Evolutionary conservation across 2,888 invertebrate genomes (phyloP).

Genomic region (Netelia virgata): DNA sequence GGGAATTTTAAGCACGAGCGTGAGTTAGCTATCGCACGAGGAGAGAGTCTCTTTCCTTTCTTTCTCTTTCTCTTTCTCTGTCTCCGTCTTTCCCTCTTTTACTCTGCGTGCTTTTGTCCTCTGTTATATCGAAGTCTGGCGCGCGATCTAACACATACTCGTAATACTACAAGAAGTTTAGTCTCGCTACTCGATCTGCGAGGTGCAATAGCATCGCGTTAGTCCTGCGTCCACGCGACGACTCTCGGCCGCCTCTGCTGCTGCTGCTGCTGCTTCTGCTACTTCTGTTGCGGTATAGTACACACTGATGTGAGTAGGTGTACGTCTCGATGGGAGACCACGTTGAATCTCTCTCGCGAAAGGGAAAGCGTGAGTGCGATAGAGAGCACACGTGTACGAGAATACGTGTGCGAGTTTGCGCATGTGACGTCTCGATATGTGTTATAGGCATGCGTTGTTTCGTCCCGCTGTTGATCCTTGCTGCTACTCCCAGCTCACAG

Average conservation of each 20-base stretch:
- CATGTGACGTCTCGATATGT: conserved; percentile 35
- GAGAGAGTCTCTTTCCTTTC: conserved; percentile 29
- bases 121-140: conserved; percentile 35
- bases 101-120: conserved; percentile 29
- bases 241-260: conserved; percentile 25
- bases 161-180: conserved; percentile 67
- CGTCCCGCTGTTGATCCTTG: conserved; percentile 41
- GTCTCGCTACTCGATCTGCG: conserved; percentile 66
- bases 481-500: conserved; percentile 59
- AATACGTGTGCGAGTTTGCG: background rate
- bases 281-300: conserved; percentile 24
- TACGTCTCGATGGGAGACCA: conserved; percentile 64
- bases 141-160: conserved; percentile 68
- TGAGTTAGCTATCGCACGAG: conserved; percentile 39
- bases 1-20: conserved; percentile 65
- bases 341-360: conserved; percentile 73
- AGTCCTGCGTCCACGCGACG: conserved; percentile 49
- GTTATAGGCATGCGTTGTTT: conserved; percentile 38
- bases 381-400: conserved; percentile 43
- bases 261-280: conserved; percentile 29
- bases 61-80: conserved; percentile 18
- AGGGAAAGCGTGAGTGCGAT: conserved; percentile 76
- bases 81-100: conserved; percentile 12
- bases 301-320: background rate
- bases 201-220: conserved; percentile 61